A percentile compares a stretch with the other conserved stretches of the same genome.
Conservation (phyloP, 1,140 invertebrate genomes). For the Papilio dardanus region DNA sequence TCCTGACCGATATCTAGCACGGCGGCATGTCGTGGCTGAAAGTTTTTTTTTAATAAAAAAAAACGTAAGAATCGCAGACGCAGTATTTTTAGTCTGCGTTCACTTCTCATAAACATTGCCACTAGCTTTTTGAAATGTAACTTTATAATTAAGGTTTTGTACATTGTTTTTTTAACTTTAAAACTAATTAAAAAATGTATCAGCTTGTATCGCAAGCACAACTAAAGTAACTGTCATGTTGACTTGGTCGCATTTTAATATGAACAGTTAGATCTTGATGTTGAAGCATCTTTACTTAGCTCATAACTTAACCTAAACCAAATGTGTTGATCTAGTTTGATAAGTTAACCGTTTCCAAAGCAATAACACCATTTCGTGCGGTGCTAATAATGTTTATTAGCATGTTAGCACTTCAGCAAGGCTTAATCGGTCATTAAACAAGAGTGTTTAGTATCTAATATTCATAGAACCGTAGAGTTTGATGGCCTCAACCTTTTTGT, state of each 20-base stretch:
- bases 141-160: neutral
- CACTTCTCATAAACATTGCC: neutral
- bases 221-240: neutral
- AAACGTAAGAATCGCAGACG: neutral
- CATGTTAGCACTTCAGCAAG: neutral
- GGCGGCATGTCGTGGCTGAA: neutral
- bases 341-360: neutral
- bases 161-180: neutral
- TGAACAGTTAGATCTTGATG: neutral
- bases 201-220: too few species aligned
- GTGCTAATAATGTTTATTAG: neutral
- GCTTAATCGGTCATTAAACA: neutral
- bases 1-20: slow-evolving; percentile 22
- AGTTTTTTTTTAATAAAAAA: neutral
- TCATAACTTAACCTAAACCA: neutral
- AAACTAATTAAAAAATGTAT: too few species aligned
- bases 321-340: neutral
- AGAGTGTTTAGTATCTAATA: neutral
- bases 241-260: neutral
- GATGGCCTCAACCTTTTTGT: slow-evolving; percentile 11
- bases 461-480: slow-evolving; percentile 13
- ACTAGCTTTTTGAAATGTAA: neutral
- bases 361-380: neutral
- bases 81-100: neutral
- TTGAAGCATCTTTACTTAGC: neutral